Evolutionary conservation across 2,113 vertebrate species (phyloP), one percentile per base, ranked within the genome.

Genomic region (Cephalopholis sonnerati): DNA sequence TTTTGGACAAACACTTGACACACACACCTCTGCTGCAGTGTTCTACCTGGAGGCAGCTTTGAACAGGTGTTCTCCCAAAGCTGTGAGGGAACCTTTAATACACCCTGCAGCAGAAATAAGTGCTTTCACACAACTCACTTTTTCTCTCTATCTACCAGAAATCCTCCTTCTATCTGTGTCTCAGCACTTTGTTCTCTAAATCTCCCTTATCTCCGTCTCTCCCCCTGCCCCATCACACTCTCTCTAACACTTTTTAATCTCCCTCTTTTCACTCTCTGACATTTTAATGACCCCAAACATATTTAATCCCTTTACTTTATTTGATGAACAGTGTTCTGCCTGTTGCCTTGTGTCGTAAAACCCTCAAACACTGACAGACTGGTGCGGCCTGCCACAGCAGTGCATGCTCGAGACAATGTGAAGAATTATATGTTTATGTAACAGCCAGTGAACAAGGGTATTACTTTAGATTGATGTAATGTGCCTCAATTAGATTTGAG

Each of bases 281-380:
- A 87, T 68, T 79, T 87, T 78, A 75, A 85, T 76, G 74, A 85
- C 73, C 84, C 48, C 84, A 62, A 75, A 72, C 72, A 85, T 50
- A 82, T 80, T 81, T 68, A 89, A 88, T 87, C 82, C 32, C 29
- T 59, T 77, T 44, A 68, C 51, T 77, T 77, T 44, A 71, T 53
- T 74, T n/a, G 69, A 89, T 85, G 61, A 83, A 84, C 66, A 75
- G 32, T 27, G 9, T 58, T 46, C 32, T 70, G 65, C 65, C 74
- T 63, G 32, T 77, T 81, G 67, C 27, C 44, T 72, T 61, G 39
- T 50, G 16, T 71, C 32, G 15, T 78, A 72, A 91, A 87, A 25
- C 27, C 5, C 8, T 82, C 48, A 79, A 25, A 64, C 16, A 6
- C 29, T 77, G 59, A 75, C 76, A 72, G 72, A 18, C 48, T n/a